Conservation (phyloP, 2,797 vertebrate species). For the Sebastes hubbsi region DNA sequence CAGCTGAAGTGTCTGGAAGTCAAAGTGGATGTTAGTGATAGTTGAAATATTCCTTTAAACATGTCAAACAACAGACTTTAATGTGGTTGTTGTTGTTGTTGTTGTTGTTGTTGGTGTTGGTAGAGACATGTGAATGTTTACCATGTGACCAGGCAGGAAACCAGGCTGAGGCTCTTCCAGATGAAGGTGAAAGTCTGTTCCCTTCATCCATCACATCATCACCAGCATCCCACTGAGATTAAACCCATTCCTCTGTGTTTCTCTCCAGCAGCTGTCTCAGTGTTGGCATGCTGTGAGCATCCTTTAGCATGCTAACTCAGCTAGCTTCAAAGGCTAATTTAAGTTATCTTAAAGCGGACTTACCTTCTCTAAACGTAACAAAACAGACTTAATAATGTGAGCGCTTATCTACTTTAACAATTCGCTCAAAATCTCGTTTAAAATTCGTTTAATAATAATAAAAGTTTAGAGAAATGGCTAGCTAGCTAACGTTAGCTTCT, state of each 20-base stretch:
- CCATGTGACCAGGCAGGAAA: slow-evolving; percentile 19
- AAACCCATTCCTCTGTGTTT: not conserved
- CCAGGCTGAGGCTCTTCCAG: not conserved
- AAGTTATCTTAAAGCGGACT: not conserved
- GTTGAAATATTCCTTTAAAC: not conserved
- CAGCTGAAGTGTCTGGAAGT: slow-evolving; percentile 32
- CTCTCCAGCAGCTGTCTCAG: not conserved
- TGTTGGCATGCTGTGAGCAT: not conserved
- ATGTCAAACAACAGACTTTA: not conserved
- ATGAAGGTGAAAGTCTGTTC: not conserved
- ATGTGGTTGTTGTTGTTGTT: not conserved
- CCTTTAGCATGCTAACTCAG: not conserved
- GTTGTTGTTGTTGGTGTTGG: not conserved
- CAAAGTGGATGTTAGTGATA: not conserved
- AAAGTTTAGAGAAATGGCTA: fast-evolving
- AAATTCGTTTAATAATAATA: not conserved
- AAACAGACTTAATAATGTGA: fast-evolving
- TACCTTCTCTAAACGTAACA: too few relatives aligned
- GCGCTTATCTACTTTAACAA: fast-evolving
- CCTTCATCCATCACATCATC: slow-evolving; percentile 48
- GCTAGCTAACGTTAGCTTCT: not conserved
- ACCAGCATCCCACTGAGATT: not conserved
- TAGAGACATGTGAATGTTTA: slow-evolving; percentile 1
- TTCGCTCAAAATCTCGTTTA: fast-evolving
- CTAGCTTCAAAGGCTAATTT: not conserved